A percentile compares a stretch with the other conserved stretches of the same genome.
Evolutionary conservation across 2,113 vertebrate species (phyloP).

Genomic region (Bos javanicus): DNA sequence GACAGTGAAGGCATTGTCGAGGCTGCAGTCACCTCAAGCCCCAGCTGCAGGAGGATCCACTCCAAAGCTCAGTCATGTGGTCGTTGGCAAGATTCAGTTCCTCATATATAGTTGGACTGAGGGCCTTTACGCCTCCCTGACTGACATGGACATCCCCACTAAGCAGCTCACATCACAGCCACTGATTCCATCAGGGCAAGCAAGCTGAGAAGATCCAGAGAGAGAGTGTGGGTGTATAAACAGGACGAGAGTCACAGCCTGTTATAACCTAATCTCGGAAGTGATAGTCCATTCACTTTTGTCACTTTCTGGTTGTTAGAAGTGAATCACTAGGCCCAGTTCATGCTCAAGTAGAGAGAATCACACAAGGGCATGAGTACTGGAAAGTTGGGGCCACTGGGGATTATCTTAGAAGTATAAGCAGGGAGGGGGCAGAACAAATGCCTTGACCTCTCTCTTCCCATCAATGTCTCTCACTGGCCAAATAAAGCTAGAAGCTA

Average conservation of each 20-base stretch:
- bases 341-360: not conserved
- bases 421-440: not conserved
- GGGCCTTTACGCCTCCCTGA: not conserved
- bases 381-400: not conserved
- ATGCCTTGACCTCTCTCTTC: not conserved
- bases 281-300: not conserved
- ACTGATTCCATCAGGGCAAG: not conserved
- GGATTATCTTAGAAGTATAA: not conserved
- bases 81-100: not conserved
- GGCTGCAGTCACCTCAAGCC: not conserved
- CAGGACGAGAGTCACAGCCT: not conserved
- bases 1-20: not conserved
- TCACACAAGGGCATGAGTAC: not conserved
- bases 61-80: not conserved
- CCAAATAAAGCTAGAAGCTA: not conserved
- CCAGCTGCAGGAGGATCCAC: not conserved
- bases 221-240: not conserved
- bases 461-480: not conserved
- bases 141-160: not conserved
- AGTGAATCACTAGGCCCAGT: not conserved
- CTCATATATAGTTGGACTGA: not conserved
- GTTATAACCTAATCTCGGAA: not conserved
- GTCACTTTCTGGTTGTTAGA: not conserved
- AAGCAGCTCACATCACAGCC: not conserved
- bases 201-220: not conserved